A percentile compares a stretch with the other conserved stretches of the same genome.
Conservation (phyloP, 2,113 vertebrate genomes). For the Callipepla squamata region DNA sequence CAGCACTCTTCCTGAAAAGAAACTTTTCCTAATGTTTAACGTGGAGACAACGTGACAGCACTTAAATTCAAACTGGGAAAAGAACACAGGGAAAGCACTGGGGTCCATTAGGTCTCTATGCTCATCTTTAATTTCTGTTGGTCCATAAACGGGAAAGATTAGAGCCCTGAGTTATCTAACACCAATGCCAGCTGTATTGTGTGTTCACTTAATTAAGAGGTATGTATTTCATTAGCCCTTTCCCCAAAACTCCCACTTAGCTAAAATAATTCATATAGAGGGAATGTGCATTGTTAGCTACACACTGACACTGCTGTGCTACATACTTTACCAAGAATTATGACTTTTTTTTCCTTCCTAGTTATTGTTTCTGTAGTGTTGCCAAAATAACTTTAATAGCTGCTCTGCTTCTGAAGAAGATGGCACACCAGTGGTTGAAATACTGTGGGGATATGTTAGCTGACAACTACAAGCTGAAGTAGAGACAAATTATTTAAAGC, state of each 20-base stretch:
- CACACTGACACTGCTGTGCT: not conserved
- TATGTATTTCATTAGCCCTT: not conserved
- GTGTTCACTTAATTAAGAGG: not conserved
- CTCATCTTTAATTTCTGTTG: not conserved
- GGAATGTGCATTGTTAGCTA: not conserved
- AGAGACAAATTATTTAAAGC: not conserved
- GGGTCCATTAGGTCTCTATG: not conserved
- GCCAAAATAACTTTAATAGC: not conserved
- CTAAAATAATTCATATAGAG: not conserved
- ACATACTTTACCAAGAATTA: constrained; percentile 3
- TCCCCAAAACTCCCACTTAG: not conserved
- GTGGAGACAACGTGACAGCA: not conserved
- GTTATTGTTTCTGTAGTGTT: not conserved
- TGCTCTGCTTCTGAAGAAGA: not conserved
- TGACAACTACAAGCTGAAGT: not conserved
- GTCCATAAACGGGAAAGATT: not conserved
- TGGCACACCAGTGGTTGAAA: not conserved
- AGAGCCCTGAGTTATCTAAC: not conserved
- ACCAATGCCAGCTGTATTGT: not conserved
- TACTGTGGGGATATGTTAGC: not conserved
- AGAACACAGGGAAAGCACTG: not conserved
- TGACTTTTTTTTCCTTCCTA: not conserved
- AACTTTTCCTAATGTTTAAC: too few species aligned
- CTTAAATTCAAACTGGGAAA: not conserved
- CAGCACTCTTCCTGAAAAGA: not conserved